Base-by-base conservation (phyloP, 2,888 invertebrate genomes). In the Lycia hirtaria region DNA sequence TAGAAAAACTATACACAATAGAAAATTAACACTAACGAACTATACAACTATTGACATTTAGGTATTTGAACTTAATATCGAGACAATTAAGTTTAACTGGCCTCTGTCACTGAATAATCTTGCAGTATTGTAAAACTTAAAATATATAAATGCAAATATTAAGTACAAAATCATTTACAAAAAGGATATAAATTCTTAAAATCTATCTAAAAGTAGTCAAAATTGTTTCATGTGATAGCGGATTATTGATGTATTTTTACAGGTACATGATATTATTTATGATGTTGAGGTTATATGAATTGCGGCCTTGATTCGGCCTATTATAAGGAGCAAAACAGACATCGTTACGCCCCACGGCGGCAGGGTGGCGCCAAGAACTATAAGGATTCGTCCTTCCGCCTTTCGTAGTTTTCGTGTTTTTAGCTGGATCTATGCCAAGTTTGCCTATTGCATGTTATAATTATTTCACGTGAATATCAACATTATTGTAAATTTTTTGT, bases 1-100 rank as follows among this genome's bases (percentile, higher is more conserved):
- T 75, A 83, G 82, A 83, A 72, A 84, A 70, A 77, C 77, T 88
- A 80, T 89, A 81, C 81, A 87, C 81, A 82, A 69, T 77, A 72
- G 67, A 67, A 75, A 74, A 76, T 78, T 76, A 83, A 80, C 73
- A 73, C 54, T 74, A 80, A 80, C 78, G 62, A 73, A 68, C 66
- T 56, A 61, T 71, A 73, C 65, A 73, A 69, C 52, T 68, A 71
- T 65, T 63, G 60, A 58, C 48, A 56, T 38, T n/a, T n/a, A n/a
- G 50, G 12, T 32, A 26, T 12, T 28, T 44, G 7, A 53, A 52
- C 33, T 37, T 12, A 59, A 64, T 24, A 50, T 44, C 33, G n/a
- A 5, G 45, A 50, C n/a, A n/a, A n/a, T n/a, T 52, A 48, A 55
- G 40, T 51, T 50, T 44, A 60, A 67, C 64, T 67, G 67, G 64